Conservation (phyloP, 2,797 vertebrate genomes). For the Phyllotis vaccarum region DNA sequence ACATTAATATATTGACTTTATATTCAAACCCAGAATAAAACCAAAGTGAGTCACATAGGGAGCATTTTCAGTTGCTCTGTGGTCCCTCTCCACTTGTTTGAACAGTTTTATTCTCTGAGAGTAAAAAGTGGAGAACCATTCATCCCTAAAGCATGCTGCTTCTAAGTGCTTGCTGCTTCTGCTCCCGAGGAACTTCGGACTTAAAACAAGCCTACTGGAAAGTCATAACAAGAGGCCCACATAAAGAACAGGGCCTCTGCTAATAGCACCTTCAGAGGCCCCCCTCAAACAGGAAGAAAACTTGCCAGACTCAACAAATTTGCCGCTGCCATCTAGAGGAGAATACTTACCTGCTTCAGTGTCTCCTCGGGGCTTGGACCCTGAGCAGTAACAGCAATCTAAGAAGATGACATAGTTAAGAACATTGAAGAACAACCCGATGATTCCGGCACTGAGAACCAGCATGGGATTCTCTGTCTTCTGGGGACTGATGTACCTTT, state of each 20-base stretch:
- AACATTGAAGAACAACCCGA: slow-evolving; percentile 86
- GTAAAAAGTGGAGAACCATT: neutral
- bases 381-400: slow-evolving; percentile 88
- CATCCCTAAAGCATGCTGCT: neutral
- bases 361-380: neutral
- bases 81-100: neutral
- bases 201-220: neutral
- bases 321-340: neutral
- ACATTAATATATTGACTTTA: neutral
- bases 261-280: neutral
- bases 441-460: slow-evolving; percentile 84
- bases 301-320: neutral
- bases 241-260: neutral
- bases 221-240: neutral
- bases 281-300: neutral
- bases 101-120: neutral
- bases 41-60: neutral
- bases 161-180: neutral
- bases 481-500: slow-evolving; percentile 87
- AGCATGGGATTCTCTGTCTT: slow-evolving; percentile 85
- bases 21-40: slow-evolving; percentile 13
- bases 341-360: slow-evolving; percentile 84
- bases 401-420: slow-evolving; percentile 89
- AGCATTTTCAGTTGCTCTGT: neutral
- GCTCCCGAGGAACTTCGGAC: neutral